Evolutionary conservation across 1,140 invertebrate genomes (phyloP).

Genomic region (Eriocheir sinensis): DNA sequence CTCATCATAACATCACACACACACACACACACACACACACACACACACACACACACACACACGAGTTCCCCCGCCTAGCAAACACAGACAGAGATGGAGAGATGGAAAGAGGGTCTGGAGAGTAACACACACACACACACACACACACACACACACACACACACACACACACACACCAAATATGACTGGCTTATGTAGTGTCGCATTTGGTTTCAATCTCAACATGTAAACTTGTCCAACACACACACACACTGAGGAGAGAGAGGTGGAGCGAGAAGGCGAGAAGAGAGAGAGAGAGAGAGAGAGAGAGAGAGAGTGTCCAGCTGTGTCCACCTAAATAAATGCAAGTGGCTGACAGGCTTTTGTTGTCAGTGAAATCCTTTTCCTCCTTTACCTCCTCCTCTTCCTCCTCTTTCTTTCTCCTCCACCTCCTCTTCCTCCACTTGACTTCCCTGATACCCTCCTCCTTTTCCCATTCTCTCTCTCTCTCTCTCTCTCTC

Average conservation of each 20-base stretch:
- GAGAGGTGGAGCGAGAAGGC: no score
- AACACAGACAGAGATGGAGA: background rate
- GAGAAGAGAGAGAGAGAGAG: no score
- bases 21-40: constrained; percentile 32
- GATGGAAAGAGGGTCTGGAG: background rate
- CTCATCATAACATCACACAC: background rate
- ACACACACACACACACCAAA: background rate
- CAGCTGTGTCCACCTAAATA: background rate
- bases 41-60: background rate
- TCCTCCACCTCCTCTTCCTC: background rate
- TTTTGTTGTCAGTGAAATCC: background rate
- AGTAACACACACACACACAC: background rate
- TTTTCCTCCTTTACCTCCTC: background rate
- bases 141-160: constrained; percentile 17
- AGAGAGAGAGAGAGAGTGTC: no score
- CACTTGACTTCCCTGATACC: no score
- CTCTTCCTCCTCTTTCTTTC: background rate
- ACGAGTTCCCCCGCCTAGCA: no score
- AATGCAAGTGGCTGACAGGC: background rate
- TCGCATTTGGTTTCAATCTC: background rate
- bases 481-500: background rate
- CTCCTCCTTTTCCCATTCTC: background rate
- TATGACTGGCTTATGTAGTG: background rate
- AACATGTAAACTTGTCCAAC: background rate
- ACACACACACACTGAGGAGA: constrained; percentile 22